These are phyloP conservation scores for Darevskia nairensis DNA, from an alignment of 2,797 vertebrate genomes.

Conservation along the genomic window DNA sequence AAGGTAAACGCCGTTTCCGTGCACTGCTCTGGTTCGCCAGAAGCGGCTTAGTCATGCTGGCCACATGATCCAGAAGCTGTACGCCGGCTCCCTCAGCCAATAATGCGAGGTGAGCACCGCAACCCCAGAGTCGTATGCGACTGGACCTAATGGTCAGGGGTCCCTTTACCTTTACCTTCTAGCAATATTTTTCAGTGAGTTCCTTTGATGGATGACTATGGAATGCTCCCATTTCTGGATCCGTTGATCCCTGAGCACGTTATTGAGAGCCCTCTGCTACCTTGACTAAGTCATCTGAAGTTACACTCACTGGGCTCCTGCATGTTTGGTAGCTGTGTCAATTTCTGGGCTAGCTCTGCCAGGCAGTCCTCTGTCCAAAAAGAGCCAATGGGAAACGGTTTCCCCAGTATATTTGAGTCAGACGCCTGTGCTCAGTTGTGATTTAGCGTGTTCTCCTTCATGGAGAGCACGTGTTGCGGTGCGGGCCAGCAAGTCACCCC, in stretches of 20 bases:
- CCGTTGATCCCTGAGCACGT: neutral
- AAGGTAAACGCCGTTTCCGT: too few species aligned
- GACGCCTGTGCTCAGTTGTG: neutral
- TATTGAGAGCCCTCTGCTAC: neutral
- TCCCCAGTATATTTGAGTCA: neutral
- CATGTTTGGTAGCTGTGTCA: neutral
- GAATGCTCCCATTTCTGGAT: neutral
- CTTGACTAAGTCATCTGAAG: neutral
- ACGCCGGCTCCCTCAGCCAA: too few species aligned
- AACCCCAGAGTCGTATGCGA: too few species aligned
- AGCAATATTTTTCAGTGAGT: constrained; percentile 10
- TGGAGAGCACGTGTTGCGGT: too few species aligned
- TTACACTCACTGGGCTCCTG: neutral
- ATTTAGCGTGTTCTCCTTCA: too few species aligned
- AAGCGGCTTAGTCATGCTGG: too few species aligned
- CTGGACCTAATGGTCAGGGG: too few species aligned
- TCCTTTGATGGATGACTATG: neutral
- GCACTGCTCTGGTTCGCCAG: too few species aligned
- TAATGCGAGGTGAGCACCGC: too few species aligned
- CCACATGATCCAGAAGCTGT: too few species aligned
- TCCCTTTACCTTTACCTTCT: neutral
- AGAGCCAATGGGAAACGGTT: neutral
- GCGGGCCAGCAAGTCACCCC: too few species aligned
- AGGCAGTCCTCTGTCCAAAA: neutral
- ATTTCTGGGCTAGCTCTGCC: neutral